A percentile compares a stretch with the other conserved stretches of the same genome.
These are phyloP conservation scores for mouse (Mus musculus) DNA, from an alignment of 2,113 vertebrate genomes.

Conservation along the genomic window GRCm39 chr4:54163501-54164000, in stretches of 20 bases:
- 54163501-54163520: conserved; percentile 24
- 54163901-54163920: conserved; percentile 18
- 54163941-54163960: neutral
- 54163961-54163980: neutral
- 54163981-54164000: neutral
- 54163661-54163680: neutral
- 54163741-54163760: neutral
- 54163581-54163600: conserved; percentile 51
- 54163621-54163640: neutral
- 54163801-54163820: neutral
- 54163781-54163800: neutral
- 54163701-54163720: neutral
- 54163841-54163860: neutral
- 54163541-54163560: conserved; percentile 46
- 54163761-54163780: neutral
- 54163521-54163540: conserved; percentile 37
- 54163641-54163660: neutral
- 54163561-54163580: neutral
- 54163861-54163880: neutral
- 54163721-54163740: neutral
- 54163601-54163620: neutral
- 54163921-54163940: conserved; percentile 45
- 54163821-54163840: neutral
- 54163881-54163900: neutral
- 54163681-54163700: neutral